Evolutionary conservation across 1,140 invertebrate species (phyloP).

Genomic region (Physella acuta): DNA sequence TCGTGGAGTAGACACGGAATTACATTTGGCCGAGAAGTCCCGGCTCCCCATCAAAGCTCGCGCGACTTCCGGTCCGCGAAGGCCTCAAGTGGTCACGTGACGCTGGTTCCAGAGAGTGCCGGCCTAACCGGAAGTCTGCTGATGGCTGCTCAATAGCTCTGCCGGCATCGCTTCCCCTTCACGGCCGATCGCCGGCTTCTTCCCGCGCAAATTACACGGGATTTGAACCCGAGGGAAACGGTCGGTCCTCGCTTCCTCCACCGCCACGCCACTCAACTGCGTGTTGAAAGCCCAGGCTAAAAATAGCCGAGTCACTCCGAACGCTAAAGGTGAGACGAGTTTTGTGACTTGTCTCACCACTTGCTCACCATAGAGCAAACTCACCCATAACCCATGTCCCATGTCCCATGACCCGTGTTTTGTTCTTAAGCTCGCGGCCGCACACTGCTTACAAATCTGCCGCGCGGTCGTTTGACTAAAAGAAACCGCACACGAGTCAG

Average conservation of each 20-base stretch:
- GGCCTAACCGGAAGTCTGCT: conserved; percentile 12
- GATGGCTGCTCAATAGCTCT: conserved; percentile 19
- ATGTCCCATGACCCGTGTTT: no score
- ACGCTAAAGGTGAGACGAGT: no score
- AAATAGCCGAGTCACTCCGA: no score
- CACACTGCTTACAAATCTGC: no score
- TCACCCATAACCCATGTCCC: no score
- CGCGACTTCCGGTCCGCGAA: conserved; percentile 8
- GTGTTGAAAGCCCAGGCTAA: no score
- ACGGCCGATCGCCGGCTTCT: conserved; percentile 13
- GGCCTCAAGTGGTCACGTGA: conserved; percentile 24
- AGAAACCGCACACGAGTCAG: no score
- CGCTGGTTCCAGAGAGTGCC: conserved; percentile 15
- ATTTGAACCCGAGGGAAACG: conserved; percentile 18
- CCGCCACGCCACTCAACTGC: neutral
- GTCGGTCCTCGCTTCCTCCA: conserved; percentile 1
- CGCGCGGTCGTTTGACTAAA: no score
- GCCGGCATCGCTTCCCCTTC: conserved; percentile 18
- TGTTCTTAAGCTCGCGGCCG: no score
- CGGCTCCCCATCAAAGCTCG: conserved; percentile 20
- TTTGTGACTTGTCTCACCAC: no score
- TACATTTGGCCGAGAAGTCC: conserved; percentile 21
- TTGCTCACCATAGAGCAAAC: no score
- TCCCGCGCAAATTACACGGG: conserved; percentile 24
- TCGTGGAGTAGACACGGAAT: conserved; percentile 15